phyloP scores from a whole-genome alignment of 2,888 invertebrate genomes.

The Harpalus rubripes region DNA sequence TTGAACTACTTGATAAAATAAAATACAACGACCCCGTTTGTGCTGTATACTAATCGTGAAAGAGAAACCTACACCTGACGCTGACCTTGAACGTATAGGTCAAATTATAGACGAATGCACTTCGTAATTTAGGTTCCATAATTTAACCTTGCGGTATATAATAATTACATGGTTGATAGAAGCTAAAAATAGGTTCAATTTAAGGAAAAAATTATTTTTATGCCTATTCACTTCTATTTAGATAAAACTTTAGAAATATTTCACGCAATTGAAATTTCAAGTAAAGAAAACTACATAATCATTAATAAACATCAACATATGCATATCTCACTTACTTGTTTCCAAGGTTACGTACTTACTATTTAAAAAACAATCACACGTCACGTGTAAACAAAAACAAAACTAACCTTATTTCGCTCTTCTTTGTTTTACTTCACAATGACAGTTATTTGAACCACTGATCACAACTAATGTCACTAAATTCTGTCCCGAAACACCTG shows the following conservation, averaged over 20 bases:
- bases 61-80: slow-evolving; percentile 37
- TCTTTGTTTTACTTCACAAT: neutral
- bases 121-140: neutral
- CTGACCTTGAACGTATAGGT: slow-evolving; percentile 31
- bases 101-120: slow-evolving; percentile 19
- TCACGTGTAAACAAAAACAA: slow-evolving; percentile 1
- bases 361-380: neutral
- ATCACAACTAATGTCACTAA: neutral
- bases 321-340: neutral
- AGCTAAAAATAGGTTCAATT: neutral
- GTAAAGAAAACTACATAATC: too few relatives aligned
- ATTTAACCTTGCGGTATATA: neutral
- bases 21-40: slow-evolving; percentile 35
- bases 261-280: too few relatives aligned
- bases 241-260: too few relatives aligned
- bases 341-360: neutral
- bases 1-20: slow-evolving; percentile 2
- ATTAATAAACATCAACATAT: neutral
- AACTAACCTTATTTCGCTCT: slow-evolving; percentile 13
- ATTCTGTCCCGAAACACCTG: neutral
- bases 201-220: too few relatives aligned
- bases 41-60: slow-evolving; percentile 21
- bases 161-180: neutral
- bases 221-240: too few relatives aligned
- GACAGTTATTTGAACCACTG: slow-evolving; percentile 1